Evolutionary conservation across 2,113 vertebrate species (phyloP), one percentile per base, ranked within the genome.

Genomic region (Syngnathus scovelli): DNA sequence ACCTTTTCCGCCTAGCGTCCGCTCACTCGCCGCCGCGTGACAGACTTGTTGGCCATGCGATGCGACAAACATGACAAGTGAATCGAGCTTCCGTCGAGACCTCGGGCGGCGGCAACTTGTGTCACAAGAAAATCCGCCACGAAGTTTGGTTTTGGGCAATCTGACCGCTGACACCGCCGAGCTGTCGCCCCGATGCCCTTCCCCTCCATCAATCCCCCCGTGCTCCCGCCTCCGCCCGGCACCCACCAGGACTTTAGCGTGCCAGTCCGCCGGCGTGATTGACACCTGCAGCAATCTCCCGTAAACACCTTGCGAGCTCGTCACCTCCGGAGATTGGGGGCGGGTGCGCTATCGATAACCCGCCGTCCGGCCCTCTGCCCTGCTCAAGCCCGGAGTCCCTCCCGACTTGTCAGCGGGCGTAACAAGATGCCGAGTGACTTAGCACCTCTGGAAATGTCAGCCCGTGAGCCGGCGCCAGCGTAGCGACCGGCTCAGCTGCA

Each of bases 371-470:
- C 3, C 39, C 33, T 6, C 36, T 33, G 1, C 55, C 15, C 27
- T 3, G 13, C 81, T 81, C 77, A 69, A 71, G 79, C 83, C 83
- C 65, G 60, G 68, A 61, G 80, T 77, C 84, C 79, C 73, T 87
- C 83, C 70, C 56, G 79, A 86, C 88, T 83, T 86, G 88, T 91
- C 90, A 89, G 85, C 41, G 83, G 77, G 72, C 78, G 84, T 88
- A 90, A 92, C 89, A 67, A 90, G 90, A 90, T 91, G 77, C 78
- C 71, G 83, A 86, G 88, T 90, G 91, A 91, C 89, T 90, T 86
- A 84, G 78, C 89, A 89, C 89, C 90, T 90, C 90, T 91, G 88
- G 87, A 90, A 83, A 90, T 88, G 89, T 90, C 89, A 89, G 87
- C 76, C 80, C 82, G 62, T 23, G 78, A 85, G 86, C 81, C 41